Percentiles rank a stretch among this genome's conserved stretches.
phyloP scores from a whole-genome alignment of 2,888 invertebrate species.

The Glaucopsyche alexis region DNA sequence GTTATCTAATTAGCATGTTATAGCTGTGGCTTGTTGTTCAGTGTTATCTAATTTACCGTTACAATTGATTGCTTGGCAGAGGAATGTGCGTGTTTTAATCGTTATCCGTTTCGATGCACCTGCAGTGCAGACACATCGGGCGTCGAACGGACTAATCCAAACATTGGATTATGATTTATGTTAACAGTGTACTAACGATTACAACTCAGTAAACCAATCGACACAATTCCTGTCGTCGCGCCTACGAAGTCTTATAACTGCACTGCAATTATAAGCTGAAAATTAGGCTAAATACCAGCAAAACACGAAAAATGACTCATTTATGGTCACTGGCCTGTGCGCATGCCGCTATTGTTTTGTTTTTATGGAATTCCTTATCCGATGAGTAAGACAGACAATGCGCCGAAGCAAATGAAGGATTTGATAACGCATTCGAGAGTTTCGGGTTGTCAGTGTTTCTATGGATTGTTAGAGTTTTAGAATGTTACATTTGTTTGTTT shows the following conservation, averaged over 20 bases:
- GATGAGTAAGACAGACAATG: conserved; percentile 59
- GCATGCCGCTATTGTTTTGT: conserved; percentile 65
- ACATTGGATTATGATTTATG: conserved; percentile 40
- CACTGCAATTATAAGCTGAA: conserved; percentile 45
- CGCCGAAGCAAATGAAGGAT: conserved; percentile 42
- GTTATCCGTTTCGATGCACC: conserved; percentile 71
- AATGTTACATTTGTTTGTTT: conserved; percentile 31
- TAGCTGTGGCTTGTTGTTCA: conserved; percentile 47
- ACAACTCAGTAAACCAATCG: conserved; percentile 52
- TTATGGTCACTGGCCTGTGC: conserved; percentile 57
- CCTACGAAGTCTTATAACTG: conserved; percentile 21
- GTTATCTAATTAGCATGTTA: conserved; percentile 54
- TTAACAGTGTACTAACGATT: conserved; percentile 52
- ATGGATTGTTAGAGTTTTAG: conserved; percentile 36
- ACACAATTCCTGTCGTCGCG: conserved; percentile 45
- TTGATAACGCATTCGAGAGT: conserved; percentile 39
- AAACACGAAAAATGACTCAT: conserved; percentile 71
- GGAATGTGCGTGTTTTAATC: conserved; percentile 56
- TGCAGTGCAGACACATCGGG: conserved; percentile 55
- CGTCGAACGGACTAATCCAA: conserved; percentile 39
- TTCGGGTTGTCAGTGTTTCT: conserved; percentile 31
- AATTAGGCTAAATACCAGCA: conserved; percentile 52
- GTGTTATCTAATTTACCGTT: conserved; percentile 67
- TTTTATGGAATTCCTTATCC: conserved; percentile 60
- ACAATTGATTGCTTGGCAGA: conserved; percentile 52